phyloP scores from a whole-genome alignment of 2,797 vertebrate genomes.

The Agapornis canus region DNA sequence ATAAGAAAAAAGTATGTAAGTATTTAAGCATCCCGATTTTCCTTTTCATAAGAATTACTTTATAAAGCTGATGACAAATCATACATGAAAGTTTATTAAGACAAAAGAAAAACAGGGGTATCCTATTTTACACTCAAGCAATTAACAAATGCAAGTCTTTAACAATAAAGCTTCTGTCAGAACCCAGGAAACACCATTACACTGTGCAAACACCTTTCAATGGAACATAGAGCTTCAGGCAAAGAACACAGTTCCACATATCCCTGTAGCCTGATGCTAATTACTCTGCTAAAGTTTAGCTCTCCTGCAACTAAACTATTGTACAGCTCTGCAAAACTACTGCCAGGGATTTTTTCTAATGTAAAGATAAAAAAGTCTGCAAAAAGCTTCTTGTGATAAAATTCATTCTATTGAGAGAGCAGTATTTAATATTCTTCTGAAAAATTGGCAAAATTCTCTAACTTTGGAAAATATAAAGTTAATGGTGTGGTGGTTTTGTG shows the following conservation, averaged over 20 bases:
- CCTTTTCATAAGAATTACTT: background rate
- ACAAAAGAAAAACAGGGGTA: conserved; percentile 12
- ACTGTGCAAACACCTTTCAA: background rate
- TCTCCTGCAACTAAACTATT: background rate
- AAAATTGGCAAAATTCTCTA: background rate
- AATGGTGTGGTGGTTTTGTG: background rate
- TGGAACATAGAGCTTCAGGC: background rate
- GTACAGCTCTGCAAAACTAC: background rate
- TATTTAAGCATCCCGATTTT: background rate
- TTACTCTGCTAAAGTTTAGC: background rate
- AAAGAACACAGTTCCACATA: background rate
- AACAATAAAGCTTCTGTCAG: conserved; percentile 2
- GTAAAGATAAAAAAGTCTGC: background rate
- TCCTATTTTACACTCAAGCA: background rate
- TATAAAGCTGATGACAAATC: conserved; percentile 13
- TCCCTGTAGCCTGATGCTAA: background rate
- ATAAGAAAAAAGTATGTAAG: background rate
- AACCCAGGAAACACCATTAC: background rate
- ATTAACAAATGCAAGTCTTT: background rate
- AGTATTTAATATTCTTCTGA: background rate
- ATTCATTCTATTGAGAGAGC: background rate
- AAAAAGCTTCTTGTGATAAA: background rate
- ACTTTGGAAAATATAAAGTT: background rate
- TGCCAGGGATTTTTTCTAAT: background rate
- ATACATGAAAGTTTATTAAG: conserved; percentile 43